Conservation (phyloP, 2,888 invertebrate genomes). For the Neoitamus cyanurus region DNA sequence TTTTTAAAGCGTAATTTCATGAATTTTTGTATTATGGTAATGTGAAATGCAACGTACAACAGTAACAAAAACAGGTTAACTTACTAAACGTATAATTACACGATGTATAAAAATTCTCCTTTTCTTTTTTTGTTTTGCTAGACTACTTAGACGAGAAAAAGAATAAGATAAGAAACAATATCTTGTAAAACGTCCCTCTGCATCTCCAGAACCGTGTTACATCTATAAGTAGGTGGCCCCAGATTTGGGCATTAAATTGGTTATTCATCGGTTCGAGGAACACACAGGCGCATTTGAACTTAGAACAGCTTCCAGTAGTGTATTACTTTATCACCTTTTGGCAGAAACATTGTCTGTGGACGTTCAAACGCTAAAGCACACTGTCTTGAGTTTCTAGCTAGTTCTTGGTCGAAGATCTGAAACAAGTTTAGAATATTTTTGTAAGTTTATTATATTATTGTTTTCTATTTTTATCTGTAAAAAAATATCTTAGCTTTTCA, state of each 20-base stretch:
- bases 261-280: neutral
- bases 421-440: conserved; percentile 53
- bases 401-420: conserved; percentile 82
- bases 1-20: conserved; percentile 35
- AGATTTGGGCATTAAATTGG: neutral
- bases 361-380: conserved; percentile 82
- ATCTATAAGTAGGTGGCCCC: conserved; percentile 3
- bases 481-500: too few species aligned
- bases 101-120: conserved; percentile 38
- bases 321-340: conserved; percentile 73
- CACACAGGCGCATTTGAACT: conserved; percentile 2
- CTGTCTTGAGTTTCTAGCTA: conserved; percentile 78
- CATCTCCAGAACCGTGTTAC: neutral
- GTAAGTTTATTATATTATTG: too few species aligned
- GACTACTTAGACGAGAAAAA: conserved; percentile 17
- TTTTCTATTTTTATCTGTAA: too few species aligned
- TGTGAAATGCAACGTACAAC: conserved; percentile 43
- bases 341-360: conserved; percentile 72
- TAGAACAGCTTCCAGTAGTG: conserved; percentile 74
- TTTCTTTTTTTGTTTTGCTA: neutral
- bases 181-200: conserved; percentile 8
- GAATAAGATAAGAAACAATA: conserved; percentile 17
- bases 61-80: conserved; percentile 41
- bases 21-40: conserved; percentile 33
- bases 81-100: conserved; percentile 20